Evolutionary conservation across 2,888 invertebrate genomes (phyloP).

Genomic region (Meta bourneti): DNA sequence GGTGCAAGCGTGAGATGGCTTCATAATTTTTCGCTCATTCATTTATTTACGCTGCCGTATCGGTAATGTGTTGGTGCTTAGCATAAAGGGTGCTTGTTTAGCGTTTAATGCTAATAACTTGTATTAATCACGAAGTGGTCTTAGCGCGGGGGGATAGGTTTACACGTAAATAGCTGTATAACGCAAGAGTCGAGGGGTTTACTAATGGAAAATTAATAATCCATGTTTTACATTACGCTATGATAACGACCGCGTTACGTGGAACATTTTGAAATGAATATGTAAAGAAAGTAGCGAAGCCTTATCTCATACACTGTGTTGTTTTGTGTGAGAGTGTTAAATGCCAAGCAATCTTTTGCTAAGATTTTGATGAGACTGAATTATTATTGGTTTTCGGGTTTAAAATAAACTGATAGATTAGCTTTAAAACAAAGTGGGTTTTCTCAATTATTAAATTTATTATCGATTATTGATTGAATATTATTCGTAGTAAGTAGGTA

Average conservation of each 20-base stretch:
- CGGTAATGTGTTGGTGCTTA: slow-evolving; percentile 6
- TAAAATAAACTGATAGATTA: too few relatives aligned
- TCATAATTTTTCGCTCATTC: slow-evolving; percentile 48
- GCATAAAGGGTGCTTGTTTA: slow-evolving; percentile 15
- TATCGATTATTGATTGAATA: too few relatives aligned
- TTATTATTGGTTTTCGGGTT: neutral
- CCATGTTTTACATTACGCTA: neutral
- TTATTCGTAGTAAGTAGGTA: too few relatives aligned
- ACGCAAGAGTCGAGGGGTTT: neutral
- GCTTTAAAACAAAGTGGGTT: too few relatives aligned
- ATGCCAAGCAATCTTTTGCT: neutral
- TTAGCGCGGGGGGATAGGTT: neutral
- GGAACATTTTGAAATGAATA: neutral
- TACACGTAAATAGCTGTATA: neutral
- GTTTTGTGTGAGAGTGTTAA: too few relatives aligned
- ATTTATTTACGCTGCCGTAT: slow-evolving; percentile 43
- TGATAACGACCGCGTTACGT: too few relatives aligned
- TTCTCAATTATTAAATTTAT: too few relatives aligned
- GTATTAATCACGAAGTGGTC: slow-evolving; percentile 19
- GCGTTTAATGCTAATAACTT: slow-evolving; percentile 39
- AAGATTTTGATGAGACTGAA: neutral
- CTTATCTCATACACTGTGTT: too few relatives aligned
- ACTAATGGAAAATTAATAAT: neutral
- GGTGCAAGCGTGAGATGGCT: slow-evolving; percentile 15
- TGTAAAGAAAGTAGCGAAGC: too few relatives aligned